These are phyloP conservation scores for Hirtodrosophila duncani DNA, from an alignment of 2,888 invertebrate species.

Conservation along the genomic window DNA sequence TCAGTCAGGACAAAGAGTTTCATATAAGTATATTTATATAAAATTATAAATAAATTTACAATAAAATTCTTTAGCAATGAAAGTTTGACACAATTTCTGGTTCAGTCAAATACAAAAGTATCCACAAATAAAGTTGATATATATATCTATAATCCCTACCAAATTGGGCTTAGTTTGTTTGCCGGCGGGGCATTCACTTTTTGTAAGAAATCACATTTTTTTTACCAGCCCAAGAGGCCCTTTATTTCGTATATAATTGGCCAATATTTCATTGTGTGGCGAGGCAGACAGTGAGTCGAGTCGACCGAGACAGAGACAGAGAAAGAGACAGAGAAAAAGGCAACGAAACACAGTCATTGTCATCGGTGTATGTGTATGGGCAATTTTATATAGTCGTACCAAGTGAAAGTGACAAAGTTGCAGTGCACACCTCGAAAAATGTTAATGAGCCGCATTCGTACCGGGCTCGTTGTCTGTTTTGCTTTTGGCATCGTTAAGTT, in stretches of 20 bases:
- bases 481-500: too few species aligned
- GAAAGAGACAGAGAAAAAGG: conserved; percentile 11
- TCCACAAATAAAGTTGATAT: conserved; percentile 11
- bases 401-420: conserved; percentile 70
- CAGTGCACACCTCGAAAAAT: conserved; percentile 66
- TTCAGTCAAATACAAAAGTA: conserved; percentile 15
- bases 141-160: conserved; percentile 1
- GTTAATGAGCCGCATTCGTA: conserved; percentile 54
- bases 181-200: conserved; percentile 52
- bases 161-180: conserved; percentile 18
- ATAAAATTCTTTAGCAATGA: background rate
- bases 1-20: too few species aligned
- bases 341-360: conserved; percentile 38
- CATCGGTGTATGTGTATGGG: conserved; percentile 53
- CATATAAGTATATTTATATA: too few species aligned
- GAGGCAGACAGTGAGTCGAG: conserved; percentile 18
- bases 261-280: conserved; percentile 52
- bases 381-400: conserved; percentile 63
- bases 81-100: conserved; percentile 20
- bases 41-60: too few species aligned
- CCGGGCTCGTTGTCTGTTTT: too few species aligned
- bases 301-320: conserved; percentile 6
- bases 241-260: conserved; percentile 46
- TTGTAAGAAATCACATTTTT: conserved; percentile 43
- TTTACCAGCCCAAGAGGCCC: conserved; percentile 33